Evolutionary conservation across 2,797 vertebrate species (phyloP).

Genomic region (Xyrichtys novacula): DNA sequence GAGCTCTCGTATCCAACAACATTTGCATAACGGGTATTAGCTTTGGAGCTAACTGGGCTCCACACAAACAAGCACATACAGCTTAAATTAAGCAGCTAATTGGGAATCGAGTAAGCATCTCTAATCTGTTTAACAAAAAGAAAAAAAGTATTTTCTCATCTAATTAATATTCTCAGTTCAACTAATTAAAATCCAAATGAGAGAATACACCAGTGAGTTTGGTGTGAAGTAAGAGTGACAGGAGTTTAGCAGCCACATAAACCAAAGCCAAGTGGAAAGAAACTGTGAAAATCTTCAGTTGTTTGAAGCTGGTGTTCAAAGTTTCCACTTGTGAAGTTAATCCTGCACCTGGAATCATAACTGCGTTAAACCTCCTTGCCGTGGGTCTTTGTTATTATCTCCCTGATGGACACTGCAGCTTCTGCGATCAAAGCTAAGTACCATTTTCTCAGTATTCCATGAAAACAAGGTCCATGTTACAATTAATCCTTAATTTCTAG

Average conservation of each 20-base stretch:
- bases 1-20: slow-evolving; percentile 47
- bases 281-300: neutral
- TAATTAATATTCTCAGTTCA: slow-evolving; percentile 80
- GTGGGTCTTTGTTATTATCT: slow-evolving; percentile 33
- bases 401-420: slow-evolving; percentile 33
- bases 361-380: too few relatives aligned
- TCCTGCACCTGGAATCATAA: too few relatives aligned
- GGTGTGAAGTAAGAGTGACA: slow-evolving; percentile 60
- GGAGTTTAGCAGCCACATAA: slow-evolving; percentile 47
- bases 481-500: slow-evolving; percentile 40
- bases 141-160: slow-evolving; percentile 70
- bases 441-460: slow-evolving; percentile 56
- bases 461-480: slow-evolving; percentile 38
- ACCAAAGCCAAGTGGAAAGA: slow-evolving; percentile 11
- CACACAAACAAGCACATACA: slow-evolving; percentile 71
- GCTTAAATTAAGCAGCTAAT: slow-evolving; percentile 85
- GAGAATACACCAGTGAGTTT: slow-evolving; percentile 52
- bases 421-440: slow-evolving; percentile 47
- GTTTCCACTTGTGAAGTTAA: neutral
- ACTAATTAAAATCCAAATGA: slow-evolving; percentile 70
- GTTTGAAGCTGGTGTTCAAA: slow-evolving; percentile 15
- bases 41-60: slow-evolving; percentile 71
- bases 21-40: slow-evolving; percentile 79
- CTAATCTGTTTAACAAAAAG: slow-evolving; percentile 82
- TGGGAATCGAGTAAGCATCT: slow-evolving; percentile 82